A percentile compares a stretch with the other conserved stretches of the same genome.
phyloP scores from a whole-genome alignment of 2,888 invertebrate genomes.

The Lasius fuliginosus region DNA sequence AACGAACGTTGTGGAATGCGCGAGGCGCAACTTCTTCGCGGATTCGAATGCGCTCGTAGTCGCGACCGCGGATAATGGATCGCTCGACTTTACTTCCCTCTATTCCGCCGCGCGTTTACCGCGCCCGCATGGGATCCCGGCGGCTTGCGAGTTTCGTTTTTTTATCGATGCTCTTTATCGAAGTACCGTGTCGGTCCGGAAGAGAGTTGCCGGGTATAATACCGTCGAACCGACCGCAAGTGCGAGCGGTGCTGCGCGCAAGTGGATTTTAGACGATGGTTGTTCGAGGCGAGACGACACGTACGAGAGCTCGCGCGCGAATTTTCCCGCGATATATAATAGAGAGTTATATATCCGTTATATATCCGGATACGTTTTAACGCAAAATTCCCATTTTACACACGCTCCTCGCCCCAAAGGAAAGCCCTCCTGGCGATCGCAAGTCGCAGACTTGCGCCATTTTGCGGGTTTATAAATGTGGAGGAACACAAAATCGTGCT shows the following conservation, averaged over 20 bases:
- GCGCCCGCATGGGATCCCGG: conserved; percentile 41
- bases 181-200: conserved; percentile 44
- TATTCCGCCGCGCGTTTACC: conserved; percentile 38
- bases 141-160: conserved; percentile 44
- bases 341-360: conserved; percentile 12
- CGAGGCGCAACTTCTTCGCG: conserved; percentile 44
- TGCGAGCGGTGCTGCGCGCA: neutral
- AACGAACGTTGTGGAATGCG: conserved; percentile 49
- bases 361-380: conserved; percentile 16
- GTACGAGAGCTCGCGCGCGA: conserved; percentile 40
- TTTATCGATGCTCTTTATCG: conserved; percentile 54
- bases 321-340: conserved; percentile 37
- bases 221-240: conserved; percentile 44
- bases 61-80: conserved; percentile 77
- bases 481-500: conserved; percentile 43
- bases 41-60: conserved; percentile 60
- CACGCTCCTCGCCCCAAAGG: neutral
- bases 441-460: neutral
- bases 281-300: conserved; percentile 17
- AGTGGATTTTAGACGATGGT: conserved; percentile 42
- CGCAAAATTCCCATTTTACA: conserved; percentile 31
- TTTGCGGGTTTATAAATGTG: conserved; percentile 34
- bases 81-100: conserved; percentile 74
- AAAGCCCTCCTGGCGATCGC: neutral
- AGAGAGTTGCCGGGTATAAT: conserved; percentile 11